phyloP scores from a whole-genome alignment of 2,888 invertebrate genomes.

The Ormyrus labotus region DNA sequence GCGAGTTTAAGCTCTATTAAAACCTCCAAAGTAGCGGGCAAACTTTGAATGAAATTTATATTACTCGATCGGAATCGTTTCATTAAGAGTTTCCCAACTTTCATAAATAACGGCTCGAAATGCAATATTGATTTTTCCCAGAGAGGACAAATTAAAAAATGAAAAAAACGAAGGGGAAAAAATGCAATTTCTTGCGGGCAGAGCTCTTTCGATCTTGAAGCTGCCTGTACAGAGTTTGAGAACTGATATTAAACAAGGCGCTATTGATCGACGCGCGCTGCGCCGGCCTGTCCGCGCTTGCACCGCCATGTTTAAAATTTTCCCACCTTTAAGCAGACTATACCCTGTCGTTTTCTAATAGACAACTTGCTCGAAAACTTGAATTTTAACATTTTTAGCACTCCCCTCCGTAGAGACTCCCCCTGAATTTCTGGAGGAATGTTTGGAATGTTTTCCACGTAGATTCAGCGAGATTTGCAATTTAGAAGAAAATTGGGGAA shows the following conservation, averaged over 20 bases:
- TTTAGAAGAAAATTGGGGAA: too few species aligned
- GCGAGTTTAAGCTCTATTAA: conserved; percentile 31
- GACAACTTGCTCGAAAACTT: conserved; percentile 27
- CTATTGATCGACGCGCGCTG: conserved; percentile 73
- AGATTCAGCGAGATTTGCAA: too few species aligned
- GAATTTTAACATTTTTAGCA: neutral
- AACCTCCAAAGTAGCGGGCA: neutral
- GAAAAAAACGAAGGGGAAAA: neutral
- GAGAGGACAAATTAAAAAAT: neutral
- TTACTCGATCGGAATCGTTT: conserved; percentile 12
- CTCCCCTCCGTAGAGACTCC: too few species aligned
- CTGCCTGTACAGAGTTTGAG: conserved; percentile 70
- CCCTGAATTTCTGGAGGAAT: too few species aligned
- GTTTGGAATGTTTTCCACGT: neutral
- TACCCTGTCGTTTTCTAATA: conserved; percentile 21
- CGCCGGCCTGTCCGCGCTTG: conserved; percentile 65
- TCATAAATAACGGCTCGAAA: neutral
- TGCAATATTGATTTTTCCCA: too few species aligned
- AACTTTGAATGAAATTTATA: conserved; percentile 15
- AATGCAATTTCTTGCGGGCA: conserved; percentile 26
- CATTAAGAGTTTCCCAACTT: conserved; percentile 6
- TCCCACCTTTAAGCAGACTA: conserved; percentile 61
- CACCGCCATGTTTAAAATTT: conserved; percentile 76
- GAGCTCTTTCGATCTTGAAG: conserved; percentile 62
- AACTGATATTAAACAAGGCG: conserved; percentile 75